These are phyloP conservation scores for Podiceps cristatus DNA, from an alignment of 2,113 vertebrate genomes.

Conservation along the genomic window DNA sequence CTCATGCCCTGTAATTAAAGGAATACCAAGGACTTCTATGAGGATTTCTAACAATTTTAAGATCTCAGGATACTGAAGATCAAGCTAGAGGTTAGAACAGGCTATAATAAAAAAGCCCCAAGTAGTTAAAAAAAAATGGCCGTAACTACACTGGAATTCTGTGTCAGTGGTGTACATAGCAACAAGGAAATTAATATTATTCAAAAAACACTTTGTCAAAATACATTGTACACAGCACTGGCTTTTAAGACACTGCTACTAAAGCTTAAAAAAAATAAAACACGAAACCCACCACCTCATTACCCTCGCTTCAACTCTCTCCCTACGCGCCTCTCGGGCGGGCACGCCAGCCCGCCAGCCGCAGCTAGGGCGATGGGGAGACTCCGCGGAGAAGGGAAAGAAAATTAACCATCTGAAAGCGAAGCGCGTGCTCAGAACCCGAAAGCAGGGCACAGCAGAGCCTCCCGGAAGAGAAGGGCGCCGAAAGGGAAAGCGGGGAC, in stretches of 20 bases:
- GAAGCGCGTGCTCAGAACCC: not conserved
- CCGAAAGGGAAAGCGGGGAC: not conserved
- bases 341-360: not conserved
- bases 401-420: not conserved
- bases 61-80: not conserved
- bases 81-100: not conserved
- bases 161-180: fast-evolving
- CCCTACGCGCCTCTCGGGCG: not conserved
- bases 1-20: not conserved
- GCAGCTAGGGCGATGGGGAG: not conserved
- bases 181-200: fast-evolving
- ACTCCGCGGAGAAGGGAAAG: not conserved
- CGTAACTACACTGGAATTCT: not conserved
- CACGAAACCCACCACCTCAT: not conserved
- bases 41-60: not conserved
- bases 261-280: not conserved
- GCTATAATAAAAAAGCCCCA: not conserved
- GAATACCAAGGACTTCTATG: not conserved
- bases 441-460: not conserved
- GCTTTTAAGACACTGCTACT: not conserved
- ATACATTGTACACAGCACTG: fast-evolving
- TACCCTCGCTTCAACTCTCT: not conserved
- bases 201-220: not conserved
- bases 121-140: fast-evolving
- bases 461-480: fast-evolving